Base-by-base conservation (phyloP, 2,797 vertebrate genomes). In the Callimico goeldii region DNA sequence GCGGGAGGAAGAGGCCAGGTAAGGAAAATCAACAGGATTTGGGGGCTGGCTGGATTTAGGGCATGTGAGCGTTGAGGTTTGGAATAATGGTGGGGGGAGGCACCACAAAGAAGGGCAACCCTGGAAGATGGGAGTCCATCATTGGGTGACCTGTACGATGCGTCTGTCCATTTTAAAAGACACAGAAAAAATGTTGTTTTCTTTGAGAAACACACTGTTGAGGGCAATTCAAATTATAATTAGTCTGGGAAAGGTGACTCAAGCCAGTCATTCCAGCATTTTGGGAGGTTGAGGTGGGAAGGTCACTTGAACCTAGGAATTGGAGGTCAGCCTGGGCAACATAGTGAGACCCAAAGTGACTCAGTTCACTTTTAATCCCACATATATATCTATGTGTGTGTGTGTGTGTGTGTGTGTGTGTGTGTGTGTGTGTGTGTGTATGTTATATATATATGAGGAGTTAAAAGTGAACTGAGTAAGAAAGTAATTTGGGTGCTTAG, bases 51-150 rank as follows among this genome's bases (percentile, higher is more conserved):
- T 61, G 43, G 50, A 13, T 36, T 2, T 41, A 30, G 46, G 57
- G 24, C 4, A 1, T 46, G 67, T 4, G 22, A 46, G n/a, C 28
- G 0, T 22, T 2, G 2, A 50, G 46, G 14, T 15, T 41, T 11
- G 50, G 55, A 50, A 75, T 28, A 82, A 7, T 10, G 20, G 19
- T 15, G 8, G 30, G 1, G 26, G 28, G 8, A 12, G n/a, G 46
- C 2, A 10, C 28, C 7, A 7, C 30, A 19, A 19, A 70, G 86
- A 90, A 43, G 70, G 30, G 84, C 58, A 33, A 28, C 55, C 8
- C 33, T 5, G 28, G 61, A 48, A 89, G 17, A 19, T 46, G 30
- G 43, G 48, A 41, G 17, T 33, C 50, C 14, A 0, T 24, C 19
- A 5, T 0, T 2, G 46, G 43, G 39, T 33, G 13, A 52, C 79